phyloP scores from a whole-genome alignment of 2,888 invertebrate species.

The Chrysolina oricalcia region DNA sequence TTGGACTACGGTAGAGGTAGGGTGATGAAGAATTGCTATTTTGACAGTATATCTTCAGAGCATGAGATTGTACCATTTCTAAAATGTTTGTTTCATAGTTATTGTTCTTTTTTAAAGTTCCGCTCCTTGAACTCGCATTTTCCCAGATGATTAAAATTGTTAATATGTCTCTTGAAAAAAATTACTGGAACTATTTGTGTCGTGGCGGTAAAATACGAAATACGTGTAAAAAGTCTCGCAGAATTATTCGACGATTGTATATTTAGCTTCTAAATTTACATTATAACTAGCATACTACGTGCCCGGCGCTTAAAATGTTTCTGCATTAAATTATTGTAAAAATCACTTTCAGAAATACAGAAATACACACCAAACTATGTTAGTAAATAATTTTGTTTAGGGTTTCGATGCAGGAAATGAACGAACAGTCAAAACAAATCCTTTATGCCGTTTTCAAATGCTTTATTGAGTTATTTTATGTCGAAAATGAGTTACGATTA shows the following conservation, averaged over 20 bases:
- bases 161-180: not conserved
- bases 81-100: no score
- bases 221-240: conserved; percentile 42
- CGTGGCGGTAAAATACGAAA: conserved; percentile 29
- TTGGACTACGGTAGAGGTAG: no score
- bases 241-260: conserved; percentile 44
- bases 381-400: conserved; percentile 44
- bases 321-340: conserved; percentile 44
- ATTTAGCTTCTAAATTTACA: conserved; percentile 49
- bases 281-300: conserved; percentile 47
- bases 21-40: no score
- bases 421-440: conserved; percentile 36
- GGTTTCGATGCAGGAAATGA: conserved; percentile 38
- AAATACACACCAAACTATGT: conserved; percentile 42
- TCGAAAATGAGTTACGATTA: conserved; percentile 16
- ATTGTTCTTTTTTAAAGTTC: no score
- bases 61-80: no score
- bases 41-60: no score
- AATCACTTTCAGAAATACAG: conserved; percentile 39
- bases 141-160: not conserved
- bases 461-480: conserved; percentile 36
- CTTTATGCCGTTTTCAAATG: conserved; percentile 32
- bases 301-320: conserved; percentile 42
- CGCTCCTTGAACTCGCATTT: no score
- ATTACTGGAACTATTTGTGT: conserved; percentile 28